Conservation (phyloP, 2,888 invertebrate genomes). For the Tiliacea citrago region DNA sequence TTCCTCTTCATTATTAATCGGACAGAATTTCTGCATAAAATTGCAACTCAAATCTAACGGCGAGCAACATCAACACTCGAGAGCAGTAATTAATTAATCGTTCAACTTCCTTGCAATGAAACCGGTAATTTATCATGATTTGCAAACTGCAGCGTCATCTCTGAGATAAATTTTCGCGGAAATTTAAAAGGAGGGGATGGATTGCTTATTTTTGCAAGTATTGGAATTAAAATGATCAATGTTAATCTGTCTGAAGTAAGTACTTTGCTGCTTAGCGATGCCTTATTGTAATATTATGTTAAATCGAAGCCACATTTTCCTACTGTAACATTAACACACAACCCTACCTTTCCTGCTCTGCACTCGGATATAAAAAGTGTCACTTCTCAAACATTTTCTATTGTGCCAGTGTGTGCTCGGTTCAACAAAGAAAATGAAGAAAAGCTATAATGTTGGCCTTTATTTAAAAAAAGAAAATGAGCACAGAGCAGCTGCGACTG, state of each 20-base stretch:
- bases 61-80: constrained; percentile 21
- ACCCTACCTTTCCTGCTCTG: background rate
- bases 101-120: constrained; percentile 26
- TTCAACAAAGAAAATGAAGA: constrained; percentile 38
- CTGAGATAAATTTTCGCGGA: constrained; percentile 8
- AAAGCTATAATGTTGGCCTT: constrained; percentile 15
- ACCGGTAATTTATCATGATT: constrained; percentile 41
- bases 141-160: constrained; percentile 20
- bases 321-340: too few relatives aligned
- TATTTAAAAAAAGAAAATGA: constrained; percentile 8
- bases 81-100: constrained; percentile 43
- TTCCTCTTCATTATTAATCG: background rate
- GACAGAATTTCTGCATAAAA: constrained; percentile 6
- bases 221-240: background rate
- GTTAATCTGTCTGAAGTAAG: background rate
- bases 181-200: constrained; percentile 6
- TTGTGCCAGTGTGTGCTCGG: constrained; percentile 32
- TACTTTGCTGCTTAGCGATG: background rate
- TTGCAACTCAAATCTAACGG: background rate
- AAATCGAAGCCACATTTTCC: background rate
- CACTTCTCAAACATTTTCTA: constrained; percentile 40
- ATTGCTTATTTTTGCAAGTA: background rate
- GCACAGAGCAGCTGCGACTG: constrained; percentile 10
- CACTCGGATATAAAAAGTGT: constrained; percentile 28
- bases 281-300: too few relatives aligned